These are phyloP conservation scores for Oncopeltus fasciatus DNA, from an alignment of 1,140 invertebrate species.

Conservation along the genomic window DNA sequence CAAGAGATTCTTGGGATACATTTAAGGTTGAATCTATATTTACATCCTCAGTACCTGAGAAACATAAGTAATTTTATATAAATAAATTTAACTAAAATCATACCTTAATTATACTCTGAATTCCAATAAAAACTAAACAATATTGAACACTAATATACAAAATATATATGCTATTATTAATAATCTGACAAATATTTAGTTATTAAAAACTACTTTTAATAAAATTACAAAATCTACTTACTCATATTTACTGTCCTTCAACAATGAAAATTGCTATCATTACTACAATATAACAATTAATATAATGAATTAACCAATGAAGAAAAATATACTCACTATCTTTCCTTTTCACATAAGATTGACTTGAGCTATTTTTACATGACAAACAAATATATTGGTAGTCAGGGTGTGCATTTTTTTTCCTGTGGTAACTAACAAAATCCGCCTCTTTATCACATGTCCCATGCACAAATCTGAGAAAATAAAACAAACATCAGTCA, in stretches of 20 bases:
- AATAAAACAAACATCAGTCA: not conserved
- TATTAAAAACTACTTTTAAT: not conserved
- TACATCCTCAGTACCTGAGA: constrained; percentile 41
- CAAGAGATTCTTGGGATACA: constrained; percentile 53
- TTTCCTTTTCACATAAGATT: constrained; percentile 40
- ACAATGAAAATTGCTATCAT: too few relatives aligned
- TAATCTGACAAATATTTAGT: too few relatives aligned
- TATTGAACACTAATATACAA: not conserved
- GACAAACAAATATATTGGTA: constrained; percentile 79
- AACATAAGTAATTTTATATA: not conserved
- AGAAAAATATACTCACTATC: constrained; percentile 49
- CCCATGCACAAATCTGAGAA: constrained; percentile 72
- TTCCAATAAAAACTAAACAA: not conserved
- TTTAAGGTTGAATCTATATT: constrained; percentile 44
- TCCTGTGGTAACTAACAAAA: constrained; percentile 54
- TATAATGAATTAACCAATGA: too few relatives aligned
- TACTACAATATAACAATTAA: too few relatives aligned
- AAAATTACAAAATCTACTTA: too few relatives aligned
- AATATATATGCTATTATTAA: too few relatives aligned
- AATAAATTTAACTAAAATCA: too few relatives aligned
- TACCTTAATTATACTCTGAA: constrained; percentile 9
- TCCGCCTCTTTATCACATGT: constrained; percentile 83
- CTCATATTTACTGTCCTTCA: too few relatives aligned
- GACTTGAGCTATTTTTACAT: constrained; percentile 52
- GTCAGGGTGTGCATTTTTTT: constrained; percentile 62